Evolutionary conservation across 1,140 invertebrate species (phyloP).

Genomic region (Drosophila bocki): DNA sequence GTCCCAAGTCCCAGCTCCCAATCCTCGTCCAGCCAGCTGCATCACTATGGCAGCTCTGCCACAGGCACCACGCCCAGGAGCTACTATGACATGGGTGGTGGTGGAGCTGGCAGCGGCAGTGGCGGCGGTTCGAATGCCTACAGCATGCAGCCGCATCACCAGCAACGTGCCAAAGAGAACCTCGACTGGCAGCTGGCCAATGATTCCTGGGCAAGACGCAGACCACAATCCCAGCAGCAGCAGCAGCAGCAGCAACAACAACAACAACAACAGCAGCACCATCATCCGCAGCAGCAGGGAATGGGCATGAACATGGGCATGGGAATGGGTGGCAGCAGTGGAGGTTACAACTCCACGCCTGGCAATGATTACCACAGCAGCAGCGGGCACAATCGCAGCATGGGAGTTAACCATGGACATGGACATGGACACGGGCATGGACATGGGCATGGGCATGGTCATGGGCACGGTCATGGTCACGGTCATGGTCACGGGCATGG

Average conservation of each 20-base stretch:
- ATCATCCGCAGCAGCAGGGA: slow-evolving; percentile 26
- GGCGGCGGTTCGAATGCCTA: slow-evolving; percentile 35
- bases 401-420: slow-evolving; percentile 18
- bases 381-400: slow-evolving; percentile 55
- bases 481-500: not conserved
- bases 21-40: slow-evolving; percentile 69
- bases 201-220: slow-evolving; percentile 79
- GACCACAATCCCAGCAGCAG: slow-evolving; percentile 46
- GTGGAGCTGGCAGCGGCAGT: slow-evolving; percentile 20
- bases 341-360: slow-evolving; percentile 46
- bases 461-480: not conserved
- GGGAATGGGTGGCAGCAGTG: slow-evolving; percentile 18
- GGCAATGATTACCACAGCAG: slow-evolving; percentile 56
- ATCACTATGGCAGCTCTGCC: slow-evolving; percentile 67
- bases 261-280: slow-evolving; percentile 42
- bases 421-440: slow-evolving; percentile 14
- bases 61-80: slow-evolving; percentile 75
- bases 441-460: too few relatives aligned
- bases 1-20: slow-evolving; percentile 86
- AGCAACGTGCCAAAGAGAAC: slow-evolving; percentile 74
- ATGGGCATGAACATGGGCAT: slow-evolving; percentile 39
- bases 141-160: slow-evolving; percentile 53
- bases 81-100: slow-evolving; percentile 49
- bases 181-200: slow-evolving; percentile 80
- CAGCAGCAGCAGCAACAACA: slow-evolving; percentile 38